Evolutionary conservation across 2,888 invertebrate species (phyloP), one percentile per base, ranked within the genome.

Genomic region (Habrosyne pyritoides): DNA sequence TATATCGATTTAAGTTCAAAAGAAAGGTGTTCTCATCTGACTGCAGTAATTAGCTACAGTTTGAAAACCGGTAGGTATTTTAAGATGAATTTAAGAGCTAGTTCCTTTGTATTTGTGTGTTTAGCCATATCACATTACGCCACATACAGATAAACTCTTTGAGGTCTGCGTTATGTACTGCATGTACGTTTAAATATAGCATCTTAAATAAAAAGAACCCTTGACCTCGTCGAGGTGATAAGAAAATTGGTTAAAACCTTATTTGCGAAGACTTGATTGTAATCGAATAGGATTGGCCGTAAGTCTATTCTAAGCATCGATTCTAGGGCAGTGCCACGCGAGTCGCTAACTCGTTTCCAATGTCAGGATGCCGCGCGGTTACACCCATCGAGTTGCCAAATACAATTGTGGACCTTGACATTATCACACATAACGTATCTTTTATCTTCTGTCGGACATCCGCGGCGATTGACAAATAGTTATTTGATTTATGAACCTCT

Each of bases 371-470:
- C 69, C 66, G 64, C 66, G 57, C 46, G 49, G 50, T 55, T 54
- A 56, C 53, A 57, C 46, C 59, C 56, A 50, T 55, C 59, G 53
- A 18, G 53, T 67, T 64, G 66, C 58, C 67, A 59, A 71, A 71
- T 67, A 57, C 55, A 59, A 63, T 64, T 66, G 60, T 55, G 55
- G 66, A 62, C 83, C 84, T 81, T 83, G 83, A 81, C 83, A 81
- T 83, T 83, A 79, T 28, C 50, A 28, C 21, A 28, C 21, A 21
- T 30, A 42, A 6, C 18, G 52, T 30, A 36, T 22, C 36, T 28
- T 33, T 33, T 52, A 36, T 52, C 21, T 26, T 53, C 22, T 30
- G 28, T 33, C n/a, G 47, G 33, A 33, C 21, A 47, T 48, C 30
- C 53, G 21, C 42, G 24, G 21, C 22, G 24, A 30, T 21, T n/a